Evolutionary conservation across 53 echinoderm and acorn worm genomes (phyloP), one percentile per base, ranked within the genome.

Genomic region (Actinopyga echinites): DNA sequence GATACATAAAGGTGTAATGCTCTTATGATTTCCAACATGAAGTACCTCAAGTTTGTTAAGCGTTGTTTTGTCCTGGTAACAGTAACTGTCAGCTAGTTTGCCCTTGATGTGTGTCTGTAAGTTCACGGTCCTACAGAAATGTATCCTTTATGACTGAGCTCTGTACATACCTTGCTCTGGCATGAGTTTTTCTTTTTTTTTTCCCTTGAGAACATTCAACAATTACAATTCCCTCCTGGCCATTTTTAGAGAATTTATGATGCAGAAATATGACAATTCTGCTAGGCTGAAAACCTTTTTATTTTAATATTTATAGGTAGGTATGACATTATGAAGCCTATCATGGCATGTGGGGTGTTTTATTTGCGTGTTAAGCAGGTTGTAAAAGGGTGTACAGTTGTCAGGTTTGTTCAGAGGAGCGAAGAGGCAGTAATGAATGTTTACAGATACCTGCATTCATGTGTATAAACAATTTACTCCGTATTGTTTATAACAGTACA

Each of bases 191-290:
- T 49, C 49, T 15, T 49, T 49, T 15, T 49, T 49, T 49, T 15
- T 49, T 17, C 49, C 49, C 49, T 49, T 49, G 49, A 49, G 49
- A 56, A 23, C 34, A 52, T 53, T 77, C 56, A 30, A 56, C 77
- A 56, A 56, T 77, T 55, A 19, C 53, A 56, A 55, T 56, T 55
- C 77, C 77, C 77, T 30, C 31, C 77, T 55, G 77, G 56, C 28
- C 29, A 55, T 30, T 77, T 77, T 77, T 55, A 77, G 30, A 54
- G 56, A 77, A 55, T 77, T 77, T 77, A 77, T 77, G 77, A 49
- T 55, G 77, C 77, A 77, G 77, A 77, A 77, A 77, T 55, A 77
- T 77, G 77, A 55, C 77, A 77, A 77, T 30, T 32, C 55, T 77
- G 17, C 56, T 32, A 30, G 32, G 29, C n/a, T 53, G 13, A 12